These are phyloP conservation scores for Grallaria varia DNA, from an alignment of 2,113 vertebrate genomes.

Conservation along the genomic window DNA sequence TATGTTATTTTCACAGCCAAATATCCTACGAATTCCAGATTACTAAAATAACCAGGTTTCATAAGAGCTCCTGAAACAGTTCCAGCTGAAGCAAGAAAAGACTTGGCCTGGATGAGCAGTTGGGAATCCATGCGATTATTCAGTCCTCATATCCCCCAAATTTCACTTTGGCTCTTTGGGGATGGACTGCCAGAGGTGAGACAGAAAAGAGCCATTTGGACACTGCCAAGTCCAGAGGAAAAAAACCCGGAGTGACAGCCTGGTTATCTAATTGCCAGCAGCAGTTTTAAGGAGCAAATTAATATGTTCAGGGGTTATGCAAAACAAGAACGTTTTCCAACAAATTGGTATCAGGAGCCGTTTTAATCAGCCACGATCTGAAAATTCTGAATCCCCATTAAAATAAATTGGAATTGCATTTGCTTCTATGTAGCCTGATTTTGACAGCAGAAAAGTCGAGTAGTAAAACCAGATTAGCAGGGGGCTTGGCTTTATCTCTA, in stretches of 20 bases:
- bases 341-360: background rate
- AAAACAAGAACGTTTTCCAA: constrained; percentile 6
- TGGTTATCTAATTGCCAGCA: constrained; percentile 1
- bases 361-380: background rate
- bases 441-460: background rate
- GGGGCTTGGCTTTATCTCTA: background rate
- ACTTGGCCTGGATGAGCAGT: background rate
- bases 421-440: background rate
- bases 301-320: background rate
- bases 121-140: background rate
- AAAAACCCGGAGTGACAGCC: background rate
- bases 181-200: background rate
- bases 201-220: background rate
- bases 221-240: background rate
- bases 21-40: background rate
- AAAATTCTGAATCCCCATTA: constrained; percentile 16
- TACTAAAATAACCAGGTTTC: constrained; percentile 1
- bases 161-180: background rate
- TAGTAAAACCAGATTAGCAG: background rate
- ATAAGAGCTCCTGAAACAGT: background rate
- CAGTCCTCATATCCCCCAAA: background rate
- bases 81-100: constrained; percentile 1
- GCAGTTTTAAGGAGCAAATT: background rate
- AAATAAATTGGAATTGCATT: constrained; percentile 19
- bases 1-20: background rate